phyloP scores from a whole-genome alignment of 2,113 vertebrate genomes.

The Ranitomeya variabilis region DNA sequence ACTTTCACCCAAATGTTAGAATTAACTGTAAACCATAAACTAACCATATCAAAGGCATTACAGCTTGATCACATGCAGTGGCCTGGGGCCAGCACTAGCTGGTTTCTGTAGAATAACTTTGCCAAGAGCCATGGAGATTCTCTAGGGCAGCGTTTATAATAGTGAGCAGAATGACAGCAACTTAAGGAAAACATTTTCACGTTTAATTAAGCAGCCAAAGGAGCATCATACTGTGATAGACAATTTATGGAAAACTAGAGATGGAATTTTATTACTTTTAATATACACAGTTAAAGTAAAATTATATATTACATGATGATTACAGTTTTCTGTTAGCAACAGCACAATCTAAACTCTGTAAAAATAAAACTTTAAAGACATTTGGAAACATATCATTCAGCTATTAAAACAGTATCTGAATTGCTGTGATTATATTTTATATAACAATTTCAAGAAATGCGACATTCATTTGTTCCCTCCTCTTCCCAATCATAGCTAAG shows the following conservation, averaged over 20 bases:
- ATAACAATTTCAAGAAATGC: conserved; percentile 14
- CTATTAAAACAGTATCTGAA: conserved; percentile 18
- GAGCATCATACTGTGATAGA: neutral
- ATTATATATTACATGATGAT: neutral
- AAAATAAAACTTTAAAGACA: neutral
- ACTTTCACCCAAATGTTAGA: neutral
- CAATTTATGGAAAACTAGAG: neutral
- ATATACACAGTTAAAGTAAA: neutral
- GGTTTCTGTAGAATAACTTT: neutral
- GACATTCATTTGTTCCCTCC: conserved; percentile 5
- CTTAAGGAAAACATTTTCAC: neutral
- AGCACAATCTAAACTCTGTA: neutral
- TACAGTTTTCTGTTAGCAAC: neutral
- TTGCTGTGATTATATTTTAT: conserved; percentile 33
- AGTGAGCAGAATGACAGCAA: neutral
- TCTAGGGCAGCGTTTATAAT: conserved; percentile 15
- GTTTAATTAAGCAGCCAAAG: conserved; percentile 9
- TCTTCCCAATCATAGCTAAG: conserved; percentile 19
- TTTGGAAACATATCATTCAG: conserved; percentile 31
- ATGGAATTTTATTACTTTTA: conserved; percentile 11
- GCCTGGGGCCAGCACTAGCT: neutral
- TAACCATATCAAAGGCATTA: neutral
- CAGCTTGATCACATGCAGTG: neutral
- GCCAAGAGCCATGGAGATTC: neutral
- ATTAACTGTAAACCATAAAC: neutral